Base-by-base conservation (phyloP, 2,888 invertebrate species). In the Apamea epomidion region DNA sequence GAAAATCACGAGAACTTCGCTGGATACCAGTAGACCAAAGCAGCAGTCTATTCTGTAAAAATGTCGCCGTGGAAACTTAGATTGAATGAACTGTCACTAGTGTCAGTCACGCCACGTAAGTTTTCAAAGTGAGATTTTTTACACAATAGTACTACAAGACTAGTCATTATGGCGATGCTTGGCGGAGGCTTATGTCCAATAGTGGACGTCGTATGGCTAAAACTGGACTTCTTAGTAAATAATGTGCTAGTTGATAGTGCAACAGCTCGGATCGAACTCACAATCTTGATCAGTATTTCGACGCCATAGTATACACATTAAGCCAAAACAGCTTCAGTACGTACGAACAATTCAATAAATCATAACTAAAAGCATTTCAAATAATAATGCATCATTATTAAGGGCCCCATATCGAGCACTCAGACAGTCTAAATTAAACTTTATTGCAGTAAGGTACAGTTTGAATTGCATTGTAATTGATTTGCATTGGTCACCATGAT, bases 361-460 rank as follows among this genome's bases (percentile, higher is more conserved):
- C 82, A 82, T 65, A 60, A 62, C 76, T 87, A 82, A 86, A 86
- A 72, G 78, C 82, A 69, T 83, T 84, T 75, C 72, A 72, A 85
- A 82, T 75, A 65, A 71, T 76, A 74, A 89, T 89, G 82, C 54
- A 84, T 87, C 83, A 85, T 76, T 71, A 80, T 88, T 90, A 90
- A 87, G 75, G 82, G 85, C 68, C 72, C 64, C 76, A 65, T 83
- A 73, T 67, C 45, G 58, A 70, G 25, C 48, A 70, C 29, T 58
- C 54, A 70, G 78, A 80, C 83, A 79, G 74, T 78, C 74, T 84
- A 82, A 88, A 88, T 90, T 87, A 54, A 75, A 83, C 84, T 68
- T 82, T 87, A 89, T 85, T 67, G 48, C 62, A 29, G 5, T 42
- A 10, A 14, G 10, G 25, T 77, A 81, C n/a, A 82, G 84, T 86